These are phyloP conservation scores for Carabus problematicus DNA, from an alignment of 2,888 invertebrate species.

Conservation along the genomic window DNA sequence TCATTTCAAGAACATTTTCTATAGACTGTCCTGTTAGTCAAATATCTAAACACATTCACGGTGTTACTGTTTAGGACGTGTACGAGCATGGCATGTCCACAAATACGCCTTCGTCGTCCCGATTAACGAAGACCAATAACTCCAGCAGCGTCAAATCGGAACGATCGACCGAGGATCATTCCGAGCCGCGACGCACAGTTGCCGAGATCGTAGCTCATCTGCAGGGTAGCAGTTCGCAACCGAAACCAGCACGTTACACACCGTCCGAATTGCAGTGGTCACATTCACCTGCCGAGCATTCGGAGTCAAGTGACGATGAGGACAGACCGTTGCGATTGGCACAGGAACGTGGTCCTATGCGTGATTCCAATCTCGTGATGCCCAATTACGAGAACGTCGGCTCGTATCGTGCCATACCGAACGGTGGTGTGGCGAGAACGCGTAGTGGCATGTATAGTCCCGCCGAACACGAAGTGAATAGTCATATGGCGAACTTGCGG, in stretches of 20 bases:
- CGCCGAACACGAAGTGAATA: constrained; percentile 49
- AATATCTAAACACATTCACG: too few relatives aligned
- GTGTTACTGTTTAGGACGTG: constrained; percentile 11
- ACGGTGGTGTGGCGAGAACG: constrained; percentile 52
- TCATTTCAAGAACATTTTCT: not conserved
- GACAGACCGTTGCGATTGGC: constrained; percentile 60
- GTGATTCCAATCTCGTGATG: constrained; percentile 63
- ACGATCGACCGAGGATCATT: constrained; percentile 50
- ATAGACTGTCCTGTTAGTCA: too few relatives aligned
- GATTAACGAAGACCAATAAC: not conserved
- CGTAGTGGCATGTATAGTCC: constrained; percentile 64
- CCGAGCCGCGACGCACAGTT: constrained; percentile 64
- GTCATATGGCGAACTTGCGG: constrained; percentile 30
- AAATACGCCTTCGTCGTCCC: constrained; percentile 19
- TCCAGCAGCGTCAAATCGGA: constrained; percentile 46
- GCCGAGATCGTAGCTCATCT: constrained; percentile 70
- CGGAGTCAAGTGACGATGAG: constrained; percentile 68
- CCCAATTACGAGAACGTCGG: constrained; percentile 66
- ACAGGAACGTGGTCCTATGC: constrained; percentile 64
- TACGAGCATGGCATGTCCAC: constrained; percentile 26
- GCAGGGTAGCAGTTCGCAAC: constrained; percentile 60
- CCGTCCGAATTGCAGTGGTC: constrained; percentile 41
- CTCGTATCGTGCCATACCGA: constrained; percentile 45
- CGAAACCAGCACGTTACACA: constrained; percentile 7
- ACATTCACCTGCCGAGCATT: constrained; percentile 58